phyloP scores from a whole-genome alignment of 2,113 vertebrate species.

The Malurus elegans region DNA sequence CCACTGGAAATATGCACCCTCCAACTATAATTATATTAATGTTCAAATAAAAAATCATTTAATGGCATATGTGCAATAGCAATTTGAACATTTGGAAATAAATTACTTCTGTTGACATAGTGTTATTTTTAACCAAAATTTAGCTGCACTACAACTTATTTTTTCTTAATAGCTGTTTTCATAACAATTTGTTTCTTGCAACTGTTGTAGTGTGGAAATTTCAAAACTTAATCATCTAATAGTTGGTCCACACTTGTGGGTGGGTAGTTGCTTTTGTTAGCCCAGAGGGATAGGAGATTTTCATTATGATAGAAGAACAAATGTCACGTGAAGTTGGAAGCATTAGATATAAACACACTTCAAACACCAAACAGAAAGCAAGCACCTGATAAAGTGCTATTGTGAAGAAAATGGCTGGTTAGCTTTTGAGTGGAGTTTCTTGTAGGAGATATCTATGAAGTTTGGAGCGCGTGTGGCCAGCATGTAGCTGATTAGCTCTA shows the following conservation, averaged over 20 bases:
- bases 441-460: too few species aligned
- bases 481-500: too few species aligned
- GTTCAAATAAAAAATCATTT: conserved; percentile 60
- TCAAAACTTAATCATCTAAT: neutral
- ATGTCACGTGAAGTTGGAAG: neutral
- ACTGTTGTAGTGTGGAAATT: neutral
- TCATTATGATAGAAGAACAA: neutral
- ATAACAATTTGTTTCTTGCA: neutral
- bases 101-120: neutral
- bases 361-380: neutral
- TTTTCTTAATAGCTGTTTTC: neutral
- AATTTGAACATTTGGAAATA: conserved; percentile 9
- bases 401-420: neutral
- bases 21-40: conserved; percentile 60
- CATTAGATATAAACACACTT: neutral
- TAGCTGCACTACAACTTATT: neutral
- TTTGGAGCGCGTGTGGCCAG: too few species aligned
- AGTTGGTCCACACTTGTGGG: neutral
- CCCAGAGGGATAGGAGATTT: neutral
- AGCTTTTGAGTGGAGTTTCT: neutral
- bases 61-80: conserved; percentile 40
- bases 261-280: neutral
- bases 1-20: conserved; percentile 1
- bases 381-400: neutral
- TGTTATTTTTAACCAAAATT: neutral